Base-by-base conservation (phyloP, 2,888 invertebrate genomes). In the Zelleria hepariella region DNA sequence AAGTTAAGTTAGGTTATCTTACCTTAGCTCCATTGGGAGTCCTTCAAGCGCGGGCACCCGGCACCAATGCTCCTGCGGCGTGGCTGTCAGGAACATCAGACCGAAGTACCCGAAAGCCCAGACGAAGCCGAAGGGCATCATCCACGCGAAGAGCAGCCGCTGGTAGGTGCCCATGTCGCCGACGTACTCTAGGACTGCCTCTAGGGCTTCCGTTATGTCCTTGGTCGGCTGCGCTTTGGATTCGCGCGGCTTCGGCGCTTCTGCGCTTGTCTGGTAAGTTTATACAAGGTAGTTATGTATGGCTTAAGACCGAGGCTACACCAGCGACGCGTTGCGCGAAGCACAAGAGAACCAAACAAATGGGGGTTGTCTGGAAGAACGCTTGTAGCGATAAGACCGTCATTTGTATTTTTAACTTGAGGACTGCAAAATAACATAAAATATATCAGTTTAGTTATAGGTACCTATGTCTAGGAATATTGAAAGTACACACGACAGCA, bases 141-240 rank as follows among this genome's bases (percentile, higher is more conserved):
- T 86, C 20, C 67, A 69, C 10, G 74, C 8, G 69, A 86, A 86
- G 58, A 87, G 68, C 56, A 82, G 65, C 64, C 73, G 75, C 72
- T 87, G 86, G 69, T 86, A 87, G 6, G 75, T 71, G 0, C 86
- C 86, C 72, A 85, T 74, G 64, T 82, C 80, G 0, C 86, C 86
- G 27, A 82, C 75, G 66, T 83, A 75, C n/a, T 62, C 62, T n/a
- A 86, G 76, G 18, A 86, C 77, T 1, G 66, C 63, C 55, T 86
- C 85, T 62, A 87, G 60, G 1, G 73, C 74, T 57, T 77, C 77
- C 20, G 71, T 74, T 53, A 75, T 73, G 20, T 69, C 72, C 6
- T 66, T 59, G 21, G 24, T 20, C 21, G 49, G 21, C 2, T 62
- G 7, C 59, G 59, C 27, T 54, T 64, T 59, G 55, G 23, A 21